phyloP scores from a whole-genome alignment of 2,113 vertebrate genomes.

The Petrocephalus microphthalmus region DNA sequence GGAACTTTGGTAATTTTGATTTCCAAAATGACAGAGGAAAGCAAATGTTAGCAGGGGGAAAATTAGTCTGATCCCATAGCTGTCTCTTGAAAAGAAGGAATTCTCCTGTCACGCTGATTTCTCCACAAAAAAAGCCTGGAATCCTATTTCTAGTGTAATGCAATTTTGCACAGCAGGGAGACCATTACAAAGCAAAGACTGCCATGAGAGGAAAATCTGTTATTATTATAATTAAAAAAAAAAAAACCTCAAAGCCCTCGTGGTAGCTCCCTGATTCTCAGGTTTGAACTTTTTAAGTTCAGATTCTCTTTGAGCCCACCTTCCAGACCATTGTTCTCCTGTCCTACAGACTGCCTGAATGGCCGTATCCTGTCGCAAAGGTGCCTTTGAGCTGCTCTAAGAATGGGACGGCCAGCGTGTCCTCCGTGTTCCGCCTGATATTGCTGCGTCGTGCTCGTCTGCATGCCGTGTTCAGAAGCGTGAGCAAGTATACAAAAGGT shows the following conservation, averaged over 20 bases:
- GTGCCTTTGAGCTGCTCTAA: not conserved
- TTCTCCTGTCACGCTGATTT: not conserved
- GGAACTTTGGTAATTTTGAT: not conserved
- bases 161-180: not conserved
- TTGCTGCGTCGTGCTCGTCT: not conserved
- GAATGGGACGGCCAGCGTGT: not conserved
- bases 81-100: not conserved
- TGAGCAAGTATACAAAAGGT: conserved; percentile 13
- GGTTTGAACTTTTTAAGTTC: conserved; percentile 3
- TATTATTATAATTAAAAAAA: not conserved
- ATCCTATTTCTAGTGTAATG: not conserved
- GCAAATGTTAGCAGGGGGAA: not conserved
- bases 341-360: not conserved
- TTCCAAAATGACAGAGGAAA: not conserved
- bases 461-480: not conserved
- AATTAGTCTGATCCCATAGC: not conserved
- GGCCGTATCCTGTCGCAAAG: not conserved
- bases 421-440: not conserved
- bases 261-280: not conserved
- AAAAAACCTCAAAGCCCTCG: not conserved
- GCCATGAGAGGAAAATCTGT: not conserved
- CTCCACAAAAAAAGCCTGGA: conserved; percentile 1
- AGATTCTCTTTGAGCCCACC: not conserved
- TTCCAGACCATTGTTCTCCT: not conserved
- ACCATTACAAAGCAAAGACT: conserved; percentile 6